phyloP scores from a whole-genome alignment of 2,113 vertebrate species.

The Halichoerus grypus region DNA sequence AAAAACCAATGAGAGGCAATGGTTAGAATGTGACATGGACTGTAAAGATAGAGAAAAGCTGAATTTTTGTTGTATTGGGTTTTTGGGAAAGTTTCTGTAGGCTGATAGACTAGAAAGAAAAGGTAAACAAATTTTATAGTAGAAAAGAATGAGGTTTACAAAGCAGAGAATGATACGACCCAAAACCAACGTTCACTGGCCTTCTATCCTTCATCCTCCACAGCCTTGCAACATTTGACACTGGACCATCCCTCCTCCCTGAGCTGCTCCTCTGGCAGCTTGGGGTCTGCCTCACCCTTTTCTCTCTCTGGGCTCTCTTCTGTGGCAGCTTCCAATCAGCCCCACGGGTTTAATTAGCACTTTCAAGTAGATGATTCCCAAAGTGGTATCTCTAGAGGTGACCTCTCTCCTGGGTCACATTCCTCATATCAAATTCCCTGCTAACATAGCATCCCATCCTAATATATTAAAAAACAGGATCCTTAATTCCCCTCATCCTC shows the following conservation, averaged over 20 bases:
- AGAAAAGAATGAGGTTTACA: neutral
- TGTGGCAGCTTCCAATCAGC: constrained; percentile 12
- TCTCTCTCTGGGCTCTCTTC: neutral
- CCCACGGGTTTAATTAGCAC: constrained; percentile 69
- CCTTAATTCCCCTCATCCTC: neutral
- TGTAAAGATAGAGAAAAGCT: neutral
- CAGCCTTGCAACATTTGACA: neutral
- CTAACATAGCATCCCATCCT: neutral
- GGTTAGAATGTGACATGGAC: neutral
- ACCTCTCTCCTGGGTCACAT: constrained; percentile 45
- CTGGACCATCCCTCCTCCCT: neutral
- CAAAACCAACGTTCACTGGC: neutral
- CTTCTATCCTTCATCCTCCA: neutral
- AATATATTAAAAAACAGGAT: constrained; percentile 38
- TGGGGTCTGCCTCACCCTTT: neutral
- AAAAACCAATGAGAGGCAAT: neutral
- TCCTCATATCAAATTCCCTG: constrained; percentile 39
- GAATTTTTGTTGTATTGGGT: neutral
- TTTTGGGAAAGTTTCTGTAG: neutral
- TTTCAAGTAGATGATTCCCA: constrained; percentile 39
- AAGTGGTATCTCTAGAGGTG: constrained; percentile 50
- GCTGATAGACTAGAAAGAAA: constrained; percentile 4
- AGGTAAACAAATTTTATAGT: neutral
- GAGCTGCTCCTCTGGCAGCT: no score
- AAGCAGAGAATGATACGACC: neutral